Evolutionary conservation across 1,140 invertebrate species (phyloP).

Genomic region (Drosophila seguyi): DNA sequence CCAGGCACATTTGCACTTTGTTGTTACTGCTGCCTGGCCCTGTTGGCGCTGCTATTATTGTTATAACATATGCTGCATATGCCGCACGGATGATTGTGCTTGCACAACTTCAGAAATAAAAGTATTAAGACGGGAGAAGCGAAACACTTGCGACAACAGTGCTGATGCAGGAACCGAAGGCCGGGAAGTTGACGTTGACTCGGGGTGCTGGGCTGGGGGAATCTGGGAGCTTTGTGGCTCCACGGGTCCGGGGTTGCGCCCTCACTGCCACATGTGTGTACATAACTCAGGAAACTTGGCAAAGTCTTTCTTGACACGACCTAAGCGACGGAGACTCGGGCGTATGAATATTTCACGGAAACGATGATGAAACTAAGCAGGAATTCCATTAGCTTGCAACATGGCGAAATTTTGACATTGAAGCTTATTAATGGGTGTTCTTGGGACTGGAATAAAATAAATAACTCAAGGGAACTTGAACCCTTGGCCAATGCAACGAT

Average conservation of each 20-base stretch:
- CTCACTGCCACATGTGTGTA: conserved; percentile 34
- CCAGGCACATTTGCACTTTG: conserved; percentile 48
- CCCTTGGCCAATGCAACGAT: neutral
- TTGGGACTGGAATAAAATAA: conserved; percentile 13
- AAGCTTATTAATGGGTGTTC: conserved; percentile 36
- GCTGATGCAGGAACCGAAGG: conserved; percentile 10
- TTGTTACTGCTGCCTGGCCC: conserved; percentile 35
- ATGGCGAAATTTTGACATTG: conserved; percentile 35
- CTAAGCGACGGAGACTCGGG: conserved; percentile 24
- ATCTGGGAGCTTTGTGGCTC: conserved; percentile 3
- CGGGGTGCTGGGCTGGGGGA: neutral
- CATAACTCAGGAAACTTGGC: conserved; percentile 38
- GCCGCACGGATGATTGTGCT: conserved; percentile 65
- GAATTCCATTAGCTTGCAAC: conserved; percentile 46
- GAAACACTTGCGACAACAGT: conserved; percentile 73
- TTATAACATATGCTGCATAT: conserved; percentile 66
- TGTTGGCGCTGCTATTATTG: conserved; percentile 35
- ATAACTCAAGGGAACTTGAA: conserved; percentile 1
- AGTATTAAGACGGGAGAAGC: conserved; percentile 37
- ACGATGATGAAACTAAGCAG: conserved; percentile 40
- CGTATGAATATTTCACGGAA: conserved; percentile 42
- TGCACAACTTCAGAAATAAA: conserved; percentile 48
- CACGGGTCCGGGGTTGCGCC: conserved; percentile 13
- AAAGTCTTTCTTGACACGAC: conserved; percentile 44
- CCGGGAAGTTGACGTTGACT: conserved; percentile 17